These are phyloP conservation scores for Bellardia pandia DNA, from an alignment of 2,888 invertebrate genomes.

Conservation along the genomic window DNA sequence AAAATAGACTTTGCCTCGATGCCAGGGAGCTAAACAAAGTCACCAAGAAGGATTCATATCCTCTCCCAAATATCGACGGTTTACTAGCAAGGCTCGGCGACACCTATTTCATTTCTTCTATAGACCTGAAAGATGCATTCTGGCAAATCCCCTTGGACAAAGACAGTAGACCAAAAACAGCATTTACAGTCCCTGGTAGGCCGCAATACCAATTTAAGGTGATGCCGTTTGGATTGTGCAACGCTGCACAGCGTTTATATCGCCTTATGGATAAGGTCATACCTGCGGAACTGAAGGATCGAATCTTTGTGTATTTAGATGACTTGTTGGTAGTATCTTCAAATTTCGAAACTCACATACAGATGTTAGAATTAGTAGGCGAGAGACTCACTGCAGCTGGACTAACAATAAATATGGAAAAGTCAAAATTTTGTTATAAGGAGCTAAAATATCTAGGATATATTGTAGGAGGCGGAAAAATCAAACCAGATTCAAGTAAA, in stretches of 20 bases:
- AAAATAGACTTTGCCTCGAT: too few relatives aligned
- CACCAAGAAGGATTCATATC: too few relatives aligned
- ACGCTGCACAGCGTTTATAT: conserved; percentile 1
- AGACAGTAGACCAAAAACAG: background rate
- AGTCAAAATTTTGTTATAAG: conserved; percentile 8
- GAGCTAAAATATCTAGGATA: conserved; percentile 19
- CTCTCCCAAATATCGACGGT: background rate
- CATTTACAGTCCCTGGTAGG: background rate
- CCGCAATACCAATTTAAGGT: conserved; percentile 4
- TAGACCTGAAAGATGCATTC: too few relatives aligned
- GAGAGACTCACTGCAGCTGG: conserved; percentile 1
- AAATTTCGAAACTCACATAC: background rate
- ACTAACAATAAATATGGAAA: background rate
- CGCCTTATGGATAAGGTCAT: conserved; percentile 18
- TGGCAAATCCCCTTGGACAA: background rate
- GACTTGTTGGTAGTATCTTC: conserved; percentile 15
- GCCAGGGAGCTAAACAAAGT: too few relatives aligned
- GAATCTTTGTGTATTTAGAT: background rate
- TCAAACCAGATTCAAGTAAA: conserved; percentile 5
- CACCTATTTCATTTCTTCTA: too few relatives aligned
- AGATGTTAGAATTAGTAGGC: conserved; percentile 16
- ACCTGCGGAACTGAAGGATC: background rate
- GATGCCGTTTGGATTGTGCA: conserved; percentile 12
- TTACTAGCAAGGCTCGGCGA: background rate
- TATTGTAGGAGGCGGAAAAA: background rate